A percentile compares a stretch with the other conserved stretches of the same genome.
These are phyloP conservation scores for Mnemiopsis leidyi DNA, from an alignment of 37 sponge, comb jelly and placozoan species.

Conservation along the genomic window DNA sequence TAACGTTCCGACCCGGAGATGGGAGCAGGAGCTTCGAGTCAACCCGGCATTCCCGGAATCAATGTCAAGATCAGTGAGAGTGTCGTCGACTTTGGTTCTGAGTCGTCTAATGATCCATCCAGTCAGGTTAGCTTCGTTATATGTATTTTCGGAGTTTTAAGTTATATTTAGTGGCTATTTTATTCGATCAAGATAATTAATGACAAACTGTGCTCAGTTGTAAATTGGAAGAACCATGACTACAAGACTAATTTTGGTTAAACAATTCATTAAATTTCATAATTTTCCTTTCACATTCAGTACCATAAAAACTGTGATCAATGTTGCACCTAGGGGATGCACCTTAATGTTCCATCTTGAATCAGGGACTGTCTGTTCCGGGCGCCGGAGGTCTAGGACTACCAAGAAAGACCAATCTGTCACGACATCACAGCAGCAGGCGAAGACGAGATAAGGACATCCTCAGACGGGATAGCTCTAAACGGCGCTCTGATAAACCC, in stretches of 20 bases:
- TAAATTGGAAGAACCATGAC: no score
- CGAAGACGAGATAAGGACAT: slow-evolving; percentile 45
- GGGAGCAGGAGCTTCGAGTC: slow-evolving; percentile 51
- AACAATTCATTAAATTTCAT: no score
- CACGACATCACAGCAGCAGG: slow-evolving; percentile 51
- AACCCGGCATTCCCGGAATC: slow-evolving; percentile 26
- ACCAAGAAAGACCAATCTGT: slow-evolving; percentile 50
- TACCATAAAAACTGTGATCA: no score
- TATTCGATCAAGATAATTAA: no score
- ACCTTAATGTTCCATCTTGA: no score
- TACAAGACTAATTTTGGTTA: no score
- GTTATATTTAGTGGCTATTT: no score
- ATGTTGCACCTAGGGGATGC: no score
- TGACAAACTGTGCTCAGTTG: no score
- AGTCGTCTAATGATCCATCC: neutral
- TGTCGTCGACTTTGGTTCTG: neutral
- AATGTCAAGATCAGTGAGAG: neutral
- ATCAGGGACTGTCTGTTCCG: neutral
- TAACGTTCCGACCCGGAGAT: no score
- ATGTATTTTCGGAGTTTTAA: no score
- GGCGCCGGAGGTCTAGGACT: neutral
- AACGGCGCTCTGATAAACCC: slow-evolving; percentile 31
- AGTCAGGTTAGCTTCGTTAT: neutral
- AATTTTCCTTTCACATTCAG: no score
- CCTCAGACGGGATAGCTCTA: slow-evolving; percentile 17